A percentile compares a stretch with the other conserved stretches of the same genome.
phyloP scores from a whole-genome alignment of 2,888 invertebrate species.

The Dione juno region DNA sequence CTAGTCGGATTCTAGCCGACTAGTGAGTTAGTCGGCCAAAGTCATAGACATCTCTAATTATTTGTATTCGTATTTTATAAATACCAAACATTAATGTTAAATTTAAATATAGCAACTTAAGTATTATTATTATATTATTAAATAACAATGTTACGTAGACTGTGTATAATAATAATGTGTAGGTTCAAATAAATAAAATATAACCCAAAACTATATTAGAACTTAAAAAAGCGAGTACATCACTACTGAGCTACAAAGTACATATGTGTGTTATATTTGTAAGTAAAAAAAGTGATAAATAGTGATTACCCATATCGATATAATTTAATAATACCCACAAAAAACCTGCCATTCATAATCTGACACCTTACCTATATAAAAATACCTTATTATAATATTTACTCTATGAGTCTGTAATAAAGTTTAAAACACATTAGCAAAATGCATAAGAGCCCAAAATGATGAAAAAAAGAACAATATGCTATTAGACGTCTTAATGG shows the following conservation, averaged over 20 bases:
- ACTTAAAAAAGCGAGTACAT: background rate
- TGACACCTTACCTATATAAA: conserved; percentile 34
- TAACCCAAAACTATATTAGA: background rate
- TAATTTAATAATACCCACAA: conserved; percentile 39
- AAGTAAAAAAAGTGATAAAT: conserved; percentile 25
- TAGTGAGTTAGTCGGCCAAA: no score
- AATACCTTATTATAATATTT: background rate
- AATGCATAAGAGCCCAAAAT: background rate
- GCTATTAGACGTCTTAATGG: conserved; percentile 28
- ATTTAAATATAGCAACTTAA: no score
- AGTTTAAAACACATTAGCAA: background rate
- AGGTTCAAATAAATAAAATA: background rate
- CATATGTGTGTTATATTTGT: background rate
- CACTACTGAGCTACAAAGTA: background rate
- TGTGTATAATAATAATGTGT: no score
- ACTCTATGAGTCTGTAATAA: background rate
- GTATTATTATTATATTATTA: no score
- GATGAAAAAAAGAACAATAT: conserved; percentile 21
- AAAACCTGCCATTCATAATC: conserved; percentile 39
- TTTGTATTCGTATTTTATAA: no score
- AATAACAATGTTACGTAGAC: no score
- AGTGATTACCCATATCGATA: conserved; percentile 36
- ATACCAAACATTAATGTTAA: no score
- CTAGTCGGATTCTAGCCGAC: no score
- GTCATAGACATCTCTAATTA: no score